Evolutionary conservation across 1,140 invertebrate species (phyloP).

Genomic region (Homarus americanus): DNA sequence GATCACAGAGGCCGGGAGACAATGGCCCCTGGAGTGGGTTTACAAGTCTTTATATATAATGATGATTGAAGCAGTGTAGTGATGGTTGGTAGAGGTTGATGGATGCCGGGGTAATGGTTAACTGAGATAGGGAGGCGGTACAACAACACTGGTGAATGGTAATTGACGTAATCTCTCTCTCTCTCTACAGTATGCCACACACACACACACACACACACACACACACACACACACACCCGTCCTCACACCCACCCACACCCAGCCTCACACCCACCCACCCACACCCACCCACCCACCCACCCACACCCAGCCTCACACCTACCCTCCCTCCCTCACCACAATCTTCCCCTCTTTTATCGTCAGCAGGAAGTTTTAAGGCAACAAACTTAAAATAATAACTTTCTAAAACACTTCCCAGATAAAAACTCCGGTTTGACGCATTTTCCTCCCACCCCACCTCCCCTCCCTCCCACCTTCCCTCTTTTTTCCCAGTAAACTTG

Average conservation of each 20-base stretch:
- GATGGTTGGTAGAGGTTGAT: too few species aligned
- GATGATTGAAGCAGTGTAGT: too few species aligned
- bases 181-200: background rate
- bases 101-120: too few species aligned
- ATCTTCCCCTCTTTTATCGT: background rate
- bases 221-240: background rate
- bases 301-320: background rate
- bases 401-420: background rate
- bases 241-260: background rate
- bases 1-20: too few species aligned
- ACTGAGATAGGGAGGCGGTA: too few species aligned
- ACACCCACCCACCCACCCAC: background rate
- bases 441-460: background rate
- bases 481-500: background rate
- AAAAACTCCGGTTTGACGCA: background rate
- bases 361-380: background rate
- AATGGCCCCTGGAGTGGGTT: too few species aligned
- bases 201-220: background rate
- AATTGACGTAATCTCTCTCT: too few species aligned
- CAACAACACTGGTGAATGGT: too few species aligned
- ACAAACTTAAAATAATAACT: background rate
- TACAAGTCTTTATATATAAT: too few species aligned
- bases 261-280: background rate
- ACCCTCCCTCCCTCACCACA: background rate
- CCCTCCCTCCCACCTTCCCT: background rate